These are phyloP conservation scores for Carposina sasakii DNA, from an alignment of 1,140 invertebrate species.

Conservation along the genomic window DNA sequence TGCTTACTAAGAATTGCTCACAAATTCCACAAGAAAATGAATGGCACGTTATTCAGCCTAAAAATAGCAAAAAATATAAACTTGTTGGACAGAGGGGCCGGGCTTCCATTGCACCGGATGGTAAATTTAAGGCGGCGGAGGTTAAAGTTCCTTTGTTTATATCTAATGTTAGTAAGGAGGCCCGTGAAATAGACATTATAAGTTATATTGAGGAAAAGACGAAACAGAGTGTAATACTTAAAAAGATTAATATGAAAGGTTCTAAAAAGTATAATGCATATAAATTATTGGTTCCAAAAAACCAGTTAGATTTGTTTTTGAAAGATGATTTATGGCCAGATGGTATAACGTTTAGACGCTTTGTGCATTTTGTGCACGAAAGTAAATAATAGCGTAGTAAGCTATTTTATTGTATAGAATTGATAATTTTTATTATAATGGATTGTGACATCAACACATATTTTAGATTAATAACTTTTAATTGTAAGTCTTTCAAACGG, in stretches of 20 bases:
- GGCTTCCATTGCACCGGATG: neutral
- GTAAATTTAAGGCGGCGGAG: neutral
- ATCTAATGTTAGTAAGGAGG: neutral
- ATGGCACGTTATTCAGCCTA: no score
- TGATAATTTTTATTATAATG: no score
- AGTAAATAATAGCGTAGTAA: no score
- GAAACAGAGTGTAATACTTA: neutral
- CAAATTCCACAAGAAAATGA: neutral
- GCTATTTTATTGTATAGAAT: no score
- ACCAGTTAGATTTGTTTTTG: neutral
- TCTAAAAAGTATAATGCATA: neutral
- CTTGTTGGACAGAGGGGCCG: neutral
- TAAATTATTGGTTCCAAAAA: neutral
- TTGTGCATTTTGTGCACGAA: no score
- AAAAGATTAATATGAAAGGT: slow-evolving; percentile 1
- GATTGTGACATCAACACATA: no score
- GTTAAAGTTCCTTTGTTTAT: slow-evolving; percentile 1
- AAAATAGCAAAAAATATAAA: no score
- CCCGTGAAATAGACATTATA: neutral
- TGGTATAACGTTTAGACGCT: neutral
- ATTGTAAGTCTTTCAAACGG: no score
- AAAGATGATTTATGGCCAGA: slow-evolving; percentile 3
- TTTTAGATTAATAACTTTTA: no score
- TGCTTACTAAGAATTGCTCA: neutral
- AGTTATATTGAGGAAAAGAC: neutral